These are phyloP conservation scores for Mergus octosetaceus DNA, from an alignment of 2,797 vertebrate genomes.

Conservation along the genomic window DNA sequence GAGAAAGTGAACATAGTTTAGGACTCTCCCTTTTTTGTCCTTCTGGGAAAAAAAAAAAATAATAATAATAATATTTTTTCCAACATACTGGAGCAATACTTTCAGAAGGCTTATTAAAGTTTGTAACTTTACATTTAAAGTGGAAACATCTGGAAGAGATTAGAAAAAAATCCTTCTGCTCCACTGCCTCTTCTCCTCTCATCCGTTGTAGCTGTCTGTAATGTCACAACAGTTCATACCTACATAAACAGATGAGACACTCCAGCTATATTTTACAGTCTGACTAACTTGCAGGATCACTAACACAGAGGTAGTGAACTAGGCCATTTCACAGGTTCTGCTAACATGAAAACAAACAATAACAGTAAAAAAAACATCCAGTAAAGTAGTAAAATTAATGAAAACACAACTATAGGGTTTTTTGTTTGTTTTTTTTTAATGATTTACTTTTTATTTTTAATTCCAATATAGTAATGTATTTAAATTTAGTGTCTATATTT, in stretches of 20 bases:
- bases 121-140: background rate
- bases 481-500: background rate
- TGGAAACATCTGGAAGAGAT: background rate
- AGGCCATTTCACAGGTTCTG: background rate
- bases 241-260: background rate
- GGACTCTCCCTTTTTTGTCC: background rate
- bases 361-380: background rate
- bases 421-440: background rate
- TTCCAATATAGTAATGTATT: background rate
- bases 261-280: background rate
- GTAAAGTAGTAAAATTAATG: background rate
- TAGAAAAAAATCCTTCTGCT: background rate
- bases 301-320: background rate
- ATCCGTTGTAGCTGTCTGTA: background rate
- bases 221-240: background rate
- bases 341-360: background rate
- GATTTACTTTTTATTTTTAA: background rate
- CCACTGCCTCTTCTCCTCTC: background rate
- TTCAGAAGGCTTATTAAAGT: background rate
- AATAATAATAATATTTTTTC: background rate
- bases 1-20: background rate
- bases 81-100: background rate
- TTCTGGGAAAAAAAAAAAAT: background rate
- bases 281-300: background rate
- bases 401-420: fast-evolving